Conservation (phyloP, 2,113 vertebrate species). For the Mystacornis crossleyi region DNA sequence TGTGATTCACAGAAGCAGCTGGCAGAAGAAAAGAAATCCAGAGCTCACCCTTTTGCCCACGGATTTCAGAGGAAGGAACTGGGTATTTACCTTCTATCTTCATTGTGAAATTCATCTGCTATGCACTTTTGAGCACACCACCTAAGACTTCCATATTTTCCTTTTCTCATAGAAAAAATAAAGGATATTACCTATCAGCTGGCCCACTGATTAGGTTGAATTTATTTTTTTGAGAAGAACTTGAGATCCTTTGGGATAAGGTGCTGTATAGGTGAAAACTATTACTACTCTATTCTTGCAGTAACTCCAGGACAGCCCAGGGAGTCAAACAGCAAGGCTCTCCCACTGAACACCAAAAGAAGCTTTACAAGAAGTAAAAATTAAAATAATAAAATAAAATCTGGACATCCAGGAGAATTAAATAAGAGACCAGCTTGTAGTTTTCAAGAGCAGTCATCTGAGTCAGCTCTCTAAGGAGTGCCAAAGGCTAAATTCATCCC, state of each 20-base stretch:
- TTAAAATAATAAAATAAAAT: background rate
- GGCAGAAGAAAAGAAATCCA: background rate
- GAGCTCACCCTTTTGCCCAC: background rate
- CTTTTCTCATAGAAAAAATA: background rate
- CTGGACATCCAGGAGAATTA: background rate
- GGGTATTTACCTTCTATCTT: background rate
- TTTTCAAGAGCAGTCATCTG: conserved; percentile 62
- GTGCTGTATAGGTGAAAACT: background rate
- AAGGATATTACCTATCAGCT: background rate
- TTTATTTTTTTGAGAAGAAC: background rate
- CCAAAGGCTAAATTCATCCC: conserved; percentile 67
- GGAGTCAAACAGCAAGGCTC: background rate
- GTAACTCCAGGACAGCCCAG: background rate
- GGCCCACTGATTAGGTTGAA: background rate
- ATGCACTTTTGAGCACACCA: background rate
- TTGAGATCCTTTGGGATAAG: background rate
- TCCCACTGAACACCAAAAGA: background rate
- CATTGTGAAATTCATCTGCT: background rate
- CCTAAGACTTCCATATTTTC: background rate
- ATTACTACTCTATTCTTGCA: background rate
- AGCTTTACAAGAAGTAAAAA: background rate
- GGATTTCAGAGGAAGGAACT: background rate
- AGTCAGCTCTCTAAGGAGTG: conserved; percentile 60
- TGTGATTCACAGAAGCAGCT: background rate
- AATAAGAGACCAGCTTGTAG: conserved; percentile 43